Evolutionary conservation across 2,797 vertebrate genomes (phyloP).

Genomic region (Erethizon dorsatum): DNA sequence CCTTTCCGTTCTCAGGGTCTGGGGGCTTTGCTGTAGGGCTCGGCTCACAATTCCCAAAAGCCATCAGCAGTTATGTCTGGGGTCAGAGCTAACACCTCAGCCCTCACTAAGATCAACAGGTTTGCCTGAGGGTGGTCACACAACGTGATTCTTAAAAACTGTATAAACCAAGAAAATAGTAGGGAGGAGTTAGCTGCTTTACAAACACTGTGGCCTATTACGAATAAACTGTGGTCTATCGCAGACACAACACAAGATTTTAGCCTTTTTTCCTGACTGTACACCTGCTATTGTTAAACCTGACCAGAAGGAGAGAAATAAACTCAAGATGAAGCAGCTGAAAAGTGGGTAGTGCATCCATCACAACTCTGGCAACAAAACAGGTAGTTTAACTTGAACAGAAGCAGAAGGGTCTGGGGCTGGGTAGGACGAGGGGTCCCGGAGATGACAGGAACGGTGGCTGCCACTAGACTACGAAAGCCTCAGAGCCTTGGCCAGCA

Average conservation of each 20-base stretch:
- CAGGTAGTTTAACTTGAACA: neutral
- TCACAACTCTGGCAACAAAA: neutral
- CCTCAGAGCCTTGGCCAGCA: neutral
- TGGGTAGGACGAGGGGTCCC: neutral
- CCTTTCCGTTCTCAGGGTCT: neutral
- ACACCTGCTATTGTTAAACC: neutral
- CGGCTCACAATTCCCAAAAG: constrained; percentile 26
- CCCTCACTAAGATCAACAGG: constrained; percentile 13
- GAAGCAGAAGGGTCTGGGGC: neutral
- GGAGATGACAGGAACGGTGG: neutral
- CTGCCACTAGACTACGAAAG: neutral
- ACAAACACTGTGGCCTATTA: constrained; percentile 53
- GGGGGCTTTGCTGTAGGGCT: neutral
- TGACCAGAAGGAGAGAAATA: neutral
- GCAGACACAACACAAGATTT: constrained; percentile 42
- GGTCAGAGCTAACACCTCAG: constrained; percentile 61
- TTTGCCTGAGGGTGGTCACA: constrained; percentile 23
- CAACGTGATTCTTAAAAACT: constrained; percentile 50
- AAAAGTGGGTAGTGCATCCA: neutral
- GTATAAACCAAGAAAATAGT: constrained; percentile 66
- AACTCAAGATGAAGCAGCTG: constrained; percentile 36
- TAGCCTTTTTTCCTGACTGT: neutral
- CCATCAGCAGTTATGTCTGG: neutral
- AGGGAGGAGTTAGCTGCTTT: constrained; percentile 58
- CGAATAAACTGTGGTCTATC: constrained; percentile 62